Conservation (phyloP, 2,888 invertebrate genomes). For the Ptychoptera albimana region DNA sequence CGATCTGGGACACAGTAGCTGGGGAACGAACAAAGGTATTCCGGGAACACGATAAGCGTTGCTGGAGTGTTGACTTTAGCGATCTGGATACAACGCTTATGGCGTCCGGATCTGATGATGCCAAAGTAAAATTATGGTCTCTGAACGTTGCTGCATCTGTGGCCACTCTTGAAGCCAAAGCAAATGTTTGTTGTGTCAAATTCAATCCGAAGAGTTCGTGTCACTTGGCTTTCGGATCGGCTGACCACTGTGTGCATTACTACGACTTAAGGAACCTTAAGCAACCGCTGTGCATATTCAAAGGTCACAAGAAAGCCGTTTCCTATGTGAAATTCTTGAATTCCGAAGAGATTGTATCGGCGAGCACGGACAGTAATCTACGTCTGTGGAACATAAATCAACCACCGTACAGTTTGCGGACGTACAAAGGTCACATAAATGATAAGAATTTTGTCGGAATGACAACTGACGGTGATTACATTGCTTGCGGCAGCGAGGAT, state of each 20-base stretch:
- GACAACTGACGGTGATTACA: constrained; percentile 80
- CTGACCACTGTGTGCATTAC: constrained; percentile 92
- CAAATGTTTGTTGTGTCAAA: constrained; percentile 91
- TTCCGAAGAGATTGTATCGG: constrained; percentile 72
- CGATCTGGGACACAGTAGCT: constrained; percentile 79
- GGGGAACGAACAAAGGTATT: constrained; percentile 53
- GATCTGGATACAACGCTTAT: constrained; percentile 75
- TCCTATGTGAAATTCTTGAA: constrained; percentile 87
- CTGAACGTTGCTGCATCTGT: constrained; percentile 75
- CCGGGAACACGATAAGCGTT: constrained; percentile 86
- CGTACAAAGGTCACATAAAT: constrained; percentile 82
- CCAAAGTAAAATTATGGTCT: constrained; percentile 84
- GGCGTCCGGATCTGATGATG: constrained; percentile 86
- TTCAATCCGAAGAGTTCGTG: constrained; percentile 73
- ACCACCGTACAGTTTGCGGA: constrained; percentile 59
- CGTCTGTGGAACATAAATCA: constrained; percentile 79
- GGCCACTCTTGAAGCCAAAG: constrained; percentile 78
- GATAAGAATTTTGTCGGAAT: constrained; percentile 94
- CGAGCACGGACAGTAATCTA: constrained; percentile 79
- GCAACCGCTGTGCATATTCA: constrained; percentile 65
- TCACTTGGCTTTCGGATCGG: constrained; percentile 88
- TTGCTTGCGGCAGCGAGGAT: constrained; percentile 90
- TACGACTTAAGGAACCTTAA: constrained; percentile 79
- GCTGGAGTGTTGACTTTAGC: constrained; percentile 94
- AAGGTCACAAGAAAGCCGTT: constrained; percentile 85